phyloP scores from a whole-genome alignment of 2,113 vertebrate genomes.

The Regulus satrapa region DNA sequence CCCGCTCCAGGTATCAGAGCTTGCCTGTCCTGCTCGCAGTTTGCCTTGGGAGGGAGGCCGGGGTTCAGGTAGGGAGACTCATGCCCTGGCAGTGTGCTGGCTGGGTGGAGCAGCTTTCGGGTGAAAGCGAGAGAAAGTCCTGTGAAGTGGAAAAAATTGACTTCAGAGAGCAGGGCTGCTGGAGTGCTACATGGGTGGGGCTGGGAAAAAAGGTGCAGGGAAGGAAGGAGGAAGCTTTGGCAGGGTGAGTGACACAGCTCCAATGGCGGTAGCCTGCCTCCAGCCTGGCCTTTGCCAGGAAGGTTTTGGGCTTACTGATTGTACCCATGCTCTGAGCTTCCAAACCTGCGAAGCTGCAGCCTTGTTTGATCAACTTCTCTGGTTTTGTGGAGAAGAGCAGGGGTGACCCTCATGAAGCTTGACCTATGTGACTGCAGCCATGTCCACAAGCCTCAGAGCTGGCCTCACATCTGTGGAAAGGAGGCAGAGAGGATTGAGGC shows the following conservation, averaged over 20 bases:
- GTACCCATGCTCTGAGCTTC: not conserved
- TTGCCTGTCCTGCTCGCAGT: not conserved
- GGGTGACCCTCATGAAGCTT: accelerated
- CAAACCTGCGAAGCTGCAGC: not conserved
- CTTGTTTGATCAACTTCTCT: not conserved
- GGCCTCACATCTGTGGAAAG: not conserved
- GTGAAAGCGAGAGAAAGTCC: not conserved
- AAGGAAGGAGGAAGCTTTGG: not conserved
- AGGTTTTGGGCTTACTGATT: not conserved
- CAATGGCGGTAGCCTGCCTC: not conserved
- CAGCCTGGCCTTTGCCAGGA: not conserved
- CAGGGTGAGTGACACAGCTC: not conserved
- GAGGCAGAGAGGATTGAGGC: not conserved
- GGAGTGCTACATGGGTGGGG: not conserved
- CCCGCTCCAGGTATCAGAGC: not conserved
- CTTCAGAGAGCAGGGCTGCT: not conserved
- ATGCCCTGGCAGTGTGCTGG: not conserved
- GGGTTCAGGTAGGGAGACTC: not conserved
- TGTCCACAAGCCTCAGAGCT: accelerated
- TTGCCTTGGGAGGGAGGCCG: not conserved
- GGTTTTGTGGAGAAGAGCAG: not conserved
- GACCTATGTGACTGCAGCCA: too few species aligned
- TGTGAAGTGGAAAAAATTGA: not conserved
- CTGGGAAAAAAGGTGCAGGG: conserved; percentile 1
- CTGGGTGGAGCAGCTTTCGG: not conserved